A percentile compares a stretch with the other conserved stretches of the same genome.
These are phyloP conservation scores for Rhea pennata DNA, from an alignment of 2,113 vertebrate species.

Conservation along the genomic window DNA sequence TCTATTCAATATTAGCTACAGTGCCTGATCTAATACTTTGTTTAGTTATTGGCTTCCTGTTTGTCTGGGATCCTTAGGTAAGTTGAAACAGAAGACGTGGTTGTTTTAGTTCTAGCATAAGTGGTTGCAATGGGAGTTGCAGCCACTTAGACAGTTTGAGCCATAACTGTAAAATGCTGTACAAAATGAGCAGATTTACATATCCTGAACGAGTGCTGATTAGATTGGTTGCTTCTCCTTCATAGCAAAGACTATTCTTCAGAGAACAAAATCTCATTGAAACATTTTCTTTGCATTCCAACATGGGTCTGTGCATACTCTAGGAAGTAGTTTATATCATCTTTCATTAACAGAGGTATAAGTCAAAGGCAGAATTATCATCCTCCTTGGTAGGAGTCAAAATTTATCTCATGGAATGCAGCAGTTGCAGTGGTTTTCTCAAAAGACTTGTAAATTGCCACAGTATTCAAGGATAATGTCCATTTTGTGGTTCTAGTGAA, in stretches of 20 bases:
- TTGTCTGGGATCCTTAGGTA: slow-evolving; percentile 23
- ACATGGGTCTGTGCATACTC: not conserved
- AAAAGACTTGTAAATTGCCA: not conserved
- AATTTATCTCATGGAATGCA: not conserved
- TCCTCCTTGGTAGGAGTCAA: not conserved
- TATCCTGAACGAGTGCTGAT: not conserved
- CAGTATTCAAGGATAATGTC: not conserved
- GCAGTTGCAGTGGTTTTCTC: not conserved
- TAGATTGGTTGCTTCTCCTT: not conserved
- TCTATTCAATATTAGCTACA: not conserved
- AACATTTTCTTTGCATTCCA: not conserved
- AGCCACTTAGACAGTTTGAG: not conserved
- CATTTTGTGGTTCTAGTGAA: not conserved
- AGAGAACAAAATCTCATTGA: not conserved
- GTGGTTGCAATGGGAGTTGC: not conserved
- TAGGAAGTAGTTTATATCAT: not conserved
- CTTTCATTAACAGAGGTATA: not conserved
- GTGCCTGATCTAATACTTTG: not conserved
- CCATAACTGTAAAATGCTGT: not conserved
- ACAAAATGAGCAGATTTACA: not conserved
- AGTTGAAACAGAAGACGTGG: not conserved
- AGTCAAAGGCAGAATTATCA: not conserved
- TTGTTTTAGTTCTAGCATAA: not conserved
- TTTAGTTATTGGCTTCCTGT: not conserved
- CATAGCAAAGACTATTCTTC: not conserved